Percentiles rank a stretch among this genome's conserved stretches.
Evolutionary conservation across 2,888 invertebrate species (phyloP).

Genomic region (Stenolophus ochropezus): DNA sequence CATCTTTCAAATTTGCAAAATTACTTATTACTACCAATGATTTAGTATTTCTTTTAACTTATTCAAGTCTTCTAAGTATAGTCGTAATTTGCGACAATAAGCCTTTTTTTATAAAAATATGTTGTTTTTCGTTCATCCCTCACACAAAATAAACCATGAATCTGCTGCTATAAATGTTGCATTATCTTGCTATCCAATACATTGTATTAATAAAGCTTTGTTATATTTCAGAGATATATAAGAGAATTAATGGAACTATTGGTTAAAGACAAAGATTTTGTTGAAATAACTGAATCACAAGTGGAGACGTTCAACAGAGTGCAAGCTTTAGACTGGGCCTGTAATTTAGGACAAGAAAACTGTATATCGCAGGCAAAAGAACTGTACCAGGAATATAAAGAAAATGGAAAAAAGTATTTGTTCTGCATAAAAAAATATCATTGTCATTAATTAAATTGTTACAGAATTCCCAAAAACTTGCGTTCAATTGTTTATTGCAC

Average conservation of each 20-base stretch:
- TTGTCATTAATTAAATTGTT: not conserved
- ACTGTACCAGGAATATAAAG: conserved; percentile 71
- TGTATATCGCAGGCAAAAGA: conserved; percentile 75
- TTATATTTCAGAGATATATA: conserved; percentile 52
- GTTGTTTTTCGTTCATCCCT: no score
- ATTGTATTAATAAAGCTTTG: not conserved
- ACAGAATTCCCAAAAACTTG: conserved; percentile 79
- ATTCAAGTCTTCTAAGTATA: no score
- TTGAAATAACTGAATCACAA: conserved; percentile 67
- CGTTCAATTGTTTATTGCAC: conserved; percentile 85
- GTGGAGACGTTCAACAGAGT: conserved; percentile 78
- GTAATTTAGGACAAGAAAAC: conserved; percentile 77
- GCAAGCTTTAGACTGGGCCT: conserved; percentile 79
- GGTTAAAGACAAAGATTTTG: conserved; percentile 62
- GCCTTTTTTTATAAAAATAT: no score
- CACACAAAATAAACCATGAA: no score
- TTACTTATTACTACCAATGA: no score
- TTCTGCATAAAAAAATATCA: not conserved
- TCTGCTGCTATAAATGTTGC: no score
- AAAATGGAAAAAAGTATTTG: conserved; percentile 54
- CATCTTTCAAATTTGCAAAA: no score
- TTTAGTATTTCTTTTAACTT: no score
- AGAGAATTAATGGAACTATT: conserved; percentile 61
- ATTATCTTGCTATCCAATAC: not conserved
- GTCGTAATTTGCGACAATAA: no score